A percentile compares a stretch with the other conserved stretches of the same genome.
Conservation (phyloP, 2,113 vertebrate genomes). For the Rallus limicola region DNA sequence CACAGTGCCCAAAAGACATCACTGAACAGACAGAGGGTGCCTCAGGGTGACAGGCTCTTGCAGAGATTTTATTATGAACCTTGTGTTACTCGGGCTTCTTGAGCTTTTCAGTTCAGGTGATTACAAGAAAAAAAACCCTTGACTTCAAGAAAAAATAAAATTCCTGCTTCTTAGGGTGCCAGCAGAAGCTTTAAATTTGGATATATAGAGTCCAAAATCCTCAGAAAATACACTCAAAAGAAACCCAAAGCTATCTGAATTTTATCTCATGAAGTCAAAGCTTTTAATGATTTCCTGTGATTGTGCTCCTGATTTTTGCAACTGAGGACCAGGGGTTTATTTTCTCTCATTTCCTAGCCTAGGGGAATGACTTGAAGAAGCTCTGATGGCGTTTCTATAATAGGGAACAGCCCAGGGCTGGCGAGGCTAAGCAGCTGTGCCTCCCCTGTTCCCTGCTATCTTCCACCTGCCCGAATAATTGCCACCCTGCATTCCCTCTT, state of each 20-base stretch:
- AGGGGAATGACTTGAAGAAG: slow-evolving; percentile 3
- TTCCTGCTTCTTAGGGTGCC: neutral
- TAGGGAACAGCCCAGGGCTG: neutral
- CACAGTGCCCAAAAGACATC: fast-evolving
- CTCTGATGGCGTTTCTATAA: neutral
- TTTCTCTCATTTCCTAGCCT: slow-evolving; percentile 20
- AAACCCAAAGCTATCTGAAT: neutral
- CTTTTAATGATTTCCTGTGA: neutral
- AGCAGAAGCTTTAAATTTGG: neutral
- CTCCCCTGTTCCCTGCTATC: neutral
- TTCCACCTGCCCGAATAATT: slow-evolving; percentile 33
- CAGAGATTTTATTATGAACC: neutral
- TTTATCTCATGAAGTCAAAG: neutral
- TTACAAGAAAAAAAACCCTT: neutral
- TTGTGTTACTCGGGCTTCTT: neutral
- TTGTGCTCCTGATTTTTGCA: slow-evolving; percentile 7
- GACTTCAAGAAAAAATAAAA: neutral
- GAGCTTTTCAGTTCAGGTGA: neutral
- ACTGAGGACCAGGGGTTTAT: neutral
- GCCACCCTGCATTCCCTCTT: neutral
- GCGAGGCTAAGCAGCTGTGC: slow-evolving; percentile 33
- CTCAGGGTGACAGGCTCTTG: neutral
- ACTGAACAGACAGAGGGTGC: neutral
- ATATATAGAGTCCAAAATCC: neutral
- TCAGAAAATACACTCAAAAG: neutral